Conservation (phyloP, 2,797 vertebrate species). For the Alosa sapidissima region DNA sequence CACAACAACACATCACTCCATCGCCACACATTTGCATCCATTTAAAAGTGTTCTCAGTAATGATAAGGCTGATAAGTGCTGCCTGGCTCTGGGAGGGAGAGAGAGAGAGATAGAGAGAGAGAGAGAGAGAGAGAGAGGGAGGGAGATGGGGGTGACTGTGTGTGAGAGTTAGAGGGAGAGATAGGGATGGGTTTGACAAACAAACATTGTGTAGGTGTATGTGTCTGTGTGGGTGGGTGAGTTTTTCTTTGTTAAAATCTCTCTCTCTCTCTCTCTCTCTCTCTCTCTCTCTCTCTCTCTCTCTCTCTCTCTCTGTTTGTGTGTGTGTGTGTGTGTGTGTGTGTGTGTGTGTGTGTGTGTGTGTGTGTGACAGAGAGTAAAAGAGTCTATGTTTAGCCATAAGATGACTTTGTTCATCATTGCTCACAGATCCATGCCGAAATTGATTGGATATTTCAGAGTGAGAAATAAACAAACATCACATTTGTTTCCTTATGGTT, state of each 20-base stretch:
- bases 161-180: slow-evolving; percentile 12
- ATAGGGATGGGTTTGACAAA: neutral
- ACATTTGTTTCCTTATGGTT: slow-evolving; percentile 11
- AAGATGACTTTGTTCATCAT: slow-evolving; percentile 17
- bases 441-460: slow-evolving; percentile 33
- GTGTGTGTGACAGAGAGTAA: neutral
- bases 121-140: neutral
- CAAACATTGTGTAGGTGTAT: slow-evolving; percentile 7
- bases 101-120: neutral
- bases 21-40: slow-evolving; percentile 30
- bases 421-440: slow-evolving; percentile 32
- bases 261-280: neutral
- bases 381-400: slow-evolving; percentile 12
- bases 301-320: neutral
- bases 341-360: no score
- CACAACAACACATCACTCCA: slow-evolving; percentile 29
- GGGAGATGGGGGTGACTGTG: neutral
- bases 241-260: neutral
- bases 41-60: slow-evolving; percentile 27
- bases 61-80: slow-evolving; percentile 32
- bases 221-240: neutral
- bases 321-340: neutral
- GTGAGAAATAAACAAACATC: slow-evolving; percentile 6
- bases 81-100: neutral
- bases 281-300: no score